Evolutionary conservation across 2,888 invertebrate species (phyloP).

Genomic region (Nemoura dubitans): DNA sequence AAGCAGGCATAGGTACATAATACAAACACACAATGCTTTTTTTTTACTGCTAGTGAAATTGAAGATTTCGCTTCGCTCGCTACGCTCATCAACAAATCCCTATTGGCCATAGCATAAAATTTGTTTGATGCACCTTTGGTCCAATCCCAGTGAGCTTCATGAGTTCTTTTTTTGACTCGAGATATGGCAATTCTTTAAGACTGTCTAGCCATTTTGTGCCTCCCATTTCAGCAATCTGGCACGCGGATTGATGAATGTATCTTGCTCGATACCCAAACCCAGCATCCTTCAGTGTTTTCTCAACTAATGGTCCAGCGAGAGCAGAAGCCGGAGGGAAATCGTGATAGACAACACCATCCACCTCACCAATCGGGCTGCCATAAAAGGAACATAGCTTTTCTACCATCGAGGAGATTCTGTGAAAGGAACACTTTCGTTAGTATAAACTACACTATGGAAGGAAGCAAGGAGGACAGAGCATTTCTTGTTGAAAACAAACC

Average conservation of each 20-base stretch:
- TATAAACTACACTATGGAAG: too few species aligned
- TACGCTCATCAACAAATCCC: too few species aligned
- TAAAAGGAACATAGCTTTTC: conserved; percentile 85
- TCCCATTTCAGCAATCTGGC: conserved; percentile 73
- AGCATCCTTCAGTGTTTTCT: conserved; percentile 73
- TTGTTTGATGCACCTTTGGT: conserved; percentile 89
- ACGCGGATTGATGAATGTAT: conserved; percentile 81
- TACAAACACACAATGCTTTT: too few species aligned
- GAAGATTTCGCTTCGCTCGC: too few species aligned
- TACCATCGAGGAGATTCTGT: conserved; percentile 89
- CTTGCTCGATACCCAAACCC: conserved; percentile 91
- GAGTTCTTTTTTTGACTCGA: conserved; percentile 76
- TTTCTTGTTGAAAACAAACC: conserved; percentile 71
- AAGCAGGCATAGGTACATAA: too few species aligned
- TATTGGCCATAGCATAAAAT: too few species aligned
- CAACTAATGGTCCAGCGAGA: conserved; percentile 71
- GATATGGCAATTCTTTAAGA: conserved; percentile 74
- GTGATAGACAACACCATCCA: conserved; percentile 73
- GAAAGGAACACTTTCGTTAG: background rate
- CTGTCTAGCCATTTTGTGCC: conserved; percentile 77
- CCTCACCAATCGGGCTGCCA: conserved; percentile 77
- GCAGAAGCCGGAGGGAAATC: conserved; percentile 82
- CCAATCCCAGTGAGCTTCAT: conserved; percentile 89
- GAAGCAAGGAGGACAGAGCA: too few species aligned
- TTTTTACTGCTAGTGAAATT: too few species aligned